phyloP scores from a whole-genome alignment of 2,113 vertebrate species.

The Panthera uncia region DNA sequence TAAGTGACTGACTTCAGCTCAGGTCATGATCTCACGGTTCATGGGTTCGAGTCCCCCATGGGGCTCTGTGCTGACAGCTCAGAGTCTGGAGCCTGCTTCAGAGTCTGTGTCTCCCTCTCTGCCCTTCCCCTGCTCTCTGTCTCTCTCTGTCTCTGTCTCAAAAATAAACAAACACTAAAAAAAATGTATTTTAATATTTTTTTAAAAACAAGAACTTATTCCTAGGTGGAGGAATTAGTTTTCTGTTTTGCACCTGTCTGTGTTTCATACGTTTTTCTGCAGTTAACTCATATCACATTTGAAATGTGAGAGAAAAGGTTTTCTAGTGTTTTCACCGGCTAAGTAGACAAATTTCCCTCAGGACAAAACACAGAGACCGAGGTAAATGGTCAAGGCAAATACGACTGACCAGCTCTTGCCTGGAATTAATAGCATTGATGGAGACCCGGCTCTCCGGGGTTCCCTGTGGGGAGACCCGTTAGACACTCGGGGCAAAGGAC shows the following conservation, averaged over 20 bases:
- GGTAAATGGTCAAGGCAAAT: constrained; percentile 53
- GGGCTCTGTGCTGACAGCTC: too few relatives aligned
- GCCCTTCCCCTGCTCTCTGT: too few relatives aligned
- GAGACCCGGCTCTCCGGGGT: constrained; percentile 75
- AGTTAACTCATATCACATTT: neutral
- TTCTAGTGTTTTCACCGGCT: neutral
- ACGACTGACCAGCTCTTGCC: constrained; percentile 63
- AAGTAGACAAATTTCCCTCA: neutral
- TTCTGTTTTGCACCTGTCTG: neutral
- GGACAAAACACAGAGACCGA: constrained; percentile 11
- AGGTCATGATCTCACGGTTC: too few relatives aligned
- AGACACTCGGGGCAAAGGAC: constrained; percentile 85
- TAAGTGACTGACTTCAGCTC: too few relatives aligned
- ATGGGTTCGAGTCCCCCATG: too few relatives aligned
- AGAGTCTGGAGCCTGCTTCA: too few relatives aligned
- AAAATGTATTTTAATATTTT: too few relatives aligned
- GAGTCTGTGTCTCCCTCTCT: too few relatives aligned
- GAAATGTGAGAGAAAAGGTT: neutral
- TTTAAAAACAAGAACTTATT: neutral
- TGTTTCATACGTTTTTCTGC: neutral
- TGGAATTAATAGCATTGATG: constrained; percentile 67
- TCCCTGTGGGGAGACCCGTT: constrained; percentile 79
- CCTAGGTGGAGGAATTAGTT: neutral
- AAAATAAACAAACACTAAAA: neutral
- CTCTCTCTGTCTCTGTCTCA: too few relatives aligned